phyloP scores from a whole-genome alignment of 1,140 invertebrate genomes.

The Metopolophium dirhodum region DNA sequence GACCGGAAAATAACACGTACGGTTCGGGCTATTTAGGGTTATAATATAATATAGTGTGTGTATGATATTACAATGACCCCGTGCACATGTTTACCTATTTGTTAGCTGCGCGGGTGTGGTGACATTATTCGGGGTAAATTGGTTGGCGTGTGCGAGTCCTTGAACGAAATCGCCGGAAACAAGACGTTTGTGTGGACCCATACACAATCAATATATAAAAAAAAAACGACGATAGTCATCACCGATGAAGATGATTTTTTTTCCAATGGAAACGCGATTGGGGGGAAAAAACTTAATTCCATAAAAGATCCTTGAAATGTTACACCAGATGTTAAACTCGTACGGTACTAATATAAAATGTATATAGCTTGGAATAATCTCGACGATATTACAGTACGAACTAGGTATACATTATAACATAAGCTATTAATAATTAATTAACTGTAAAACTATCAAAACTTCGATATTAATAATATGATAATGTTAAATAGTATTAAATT shows the following conservation, averaged over 20 bases:
- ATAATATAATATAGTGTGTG: background rate
- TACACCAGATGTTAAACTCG: slow-evolving; percentile 6
- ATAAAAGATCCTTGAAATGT: background rate
- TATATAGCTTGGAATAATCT: background rate
- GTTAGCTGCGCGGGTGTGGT: background rate
- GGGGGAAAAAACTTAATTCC: background rate
- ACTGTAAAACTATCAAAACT: background rate
- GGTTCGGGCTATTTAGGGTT: slow-evolving; percentile 23
- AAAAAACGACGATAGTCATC: background rate
- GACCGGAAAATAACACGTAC: slow-evolving; percentile 26
- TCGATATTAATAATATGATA: background rate
- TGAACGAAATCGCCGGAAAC: slow-evolving; percentile 36
- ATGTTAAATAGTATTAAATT: background rate
- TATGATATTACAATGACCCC: slow-evolving; percentile 24
- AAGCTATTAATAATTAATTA: background rate
- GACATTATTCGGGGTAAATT: slow-evolving; percentile 36
- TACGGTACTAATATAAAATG: background rate
- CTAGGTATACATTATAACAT: background rate
- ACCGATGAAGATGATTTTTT: background rate
- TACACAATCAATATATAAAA: background rate
- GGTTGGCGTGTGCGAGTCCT: background rate
- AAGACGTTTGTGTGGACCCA: background rate
- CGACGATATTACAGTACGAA: background rate
- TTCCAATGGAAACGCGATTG: background rate
- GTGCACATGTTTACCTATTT: slow-evolving; percentile 31